These are phyloP conservation scores for Galeruca laticollis DNA, from an alignment of 2,888 invertebrate species.

Conservation along the genomic window DNA sequence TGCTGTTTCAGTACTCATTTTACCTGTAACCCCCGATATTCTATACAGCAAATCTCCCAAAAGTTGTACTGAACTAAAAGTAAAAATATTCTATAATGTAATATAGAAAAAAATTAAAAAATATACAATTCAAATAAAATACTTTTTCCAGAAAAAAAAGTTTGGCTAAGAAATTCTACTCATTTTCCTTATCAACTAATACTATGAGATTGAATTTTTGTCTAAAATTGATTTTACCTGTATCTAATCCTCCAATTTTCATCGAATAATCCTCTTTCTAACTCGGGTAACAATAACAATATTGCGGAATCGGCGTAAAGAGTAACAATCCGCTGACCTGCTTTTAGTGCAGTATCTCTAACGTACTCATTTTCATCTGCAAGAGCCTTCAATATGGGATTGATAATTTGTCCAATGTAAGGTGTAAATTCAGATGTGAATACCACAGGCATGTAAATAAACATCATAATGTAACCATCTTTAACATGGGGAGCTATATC, in stretches of 20 bases:
- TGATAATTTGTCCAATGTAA: conserved; percentile 92
- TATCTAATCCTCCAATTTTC: conserved; percentile 98
- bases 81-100: neutral
- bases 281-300: conserved; percentile 89
- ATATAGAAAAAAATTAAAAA: neutral
- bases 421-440: conserved; percentile 96
- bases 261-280: conserved; percentile 94
- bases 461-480: conserved; percentile 99
- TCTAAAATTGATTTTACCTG: conserved; percentile 52
- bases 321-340: conserved; percentile 96
- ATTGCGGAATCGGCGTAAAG: conserved; percentile 97
- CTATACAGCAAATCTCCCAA: conserved; percentile 95
- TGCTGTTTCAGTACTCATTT: conserved; percentile 98
- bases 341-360: conserved; percentile 94
- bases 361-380: conserved; percentile 99
- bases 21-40: conserved; percentile 97
- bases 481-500: conserved; percentile 97
- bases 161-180: neutral
- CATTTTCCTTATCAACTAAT: no score
- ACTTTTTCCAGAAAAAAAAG: neutral
- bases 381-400: conserved; percentile 95
- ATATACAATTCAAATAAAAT: neutral
- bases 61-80: conserved; percentile 89
- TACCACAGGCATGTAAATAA: conserved; percentile 98
- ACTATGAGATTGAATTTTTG: no score